phyloP scores from a whole-genome alignment of 2,797 vertebrate genomes.

The Smutsia gigantea region DNA sequence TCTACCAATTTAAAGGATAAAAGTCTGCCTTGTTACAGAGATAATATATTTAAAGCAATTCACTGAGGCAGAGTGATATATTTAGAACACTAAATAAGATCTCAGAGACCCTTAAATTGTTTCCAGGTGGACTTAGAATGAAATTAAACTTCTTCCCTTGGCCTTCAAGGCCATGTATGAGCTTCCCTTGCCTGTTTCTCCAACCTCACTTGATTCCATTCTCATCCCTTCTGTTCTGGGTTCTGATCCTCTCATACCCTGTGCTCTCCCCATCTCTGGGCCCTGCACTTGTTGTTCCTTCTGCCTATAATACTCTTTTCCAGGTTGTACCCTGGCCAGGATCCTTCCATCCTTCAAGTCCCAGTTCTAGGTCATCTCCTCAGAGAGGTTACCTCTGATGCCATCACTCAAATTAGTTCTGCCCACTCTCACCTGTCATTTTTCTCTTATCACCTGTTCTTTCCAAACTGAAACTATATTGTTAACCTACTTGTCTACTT shows the following conservation, averaged over 20 bases:
- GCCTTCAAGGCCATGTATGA: fast-evolving
- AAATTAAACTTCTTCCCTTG: neutral
- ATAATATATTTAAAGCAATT: neutral
- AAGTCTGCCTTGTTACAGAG: neutral
- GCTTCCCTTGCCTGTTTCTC: neutral
- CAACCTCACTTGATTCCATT: fast-evolving
- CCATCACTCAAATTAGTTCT: neutral
- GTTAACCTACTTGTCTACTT: neutral
- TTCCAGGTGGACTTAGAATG: neutral
- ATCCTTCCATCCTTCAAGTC: neutral
- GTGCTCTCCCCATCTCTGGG: neutral
- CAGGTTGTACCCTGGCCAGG: neutral
- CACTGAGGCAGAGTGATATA: neutral
- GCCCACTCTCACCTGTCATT: neutral
- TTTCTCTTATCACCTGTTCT: neutral
- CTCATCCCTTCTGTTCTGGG: neutral
- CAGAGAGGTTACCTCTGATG: neutral
- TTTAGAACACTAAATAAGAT: neutral
- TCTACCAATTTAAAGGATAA: neutral
- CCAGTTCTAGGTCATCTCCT: neutral
- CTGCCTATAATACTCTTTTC: neutral
- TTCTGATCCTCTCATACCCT: neutral
- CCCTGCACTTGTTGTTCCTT: neutral
- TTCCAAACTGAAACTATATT: neutral
- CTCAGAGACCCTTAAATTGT: neutral